phyloP scores from a whole-genome alignment of 2,113 vertebrate genomes.

The Pomatostomus ruficeps region DNA sequence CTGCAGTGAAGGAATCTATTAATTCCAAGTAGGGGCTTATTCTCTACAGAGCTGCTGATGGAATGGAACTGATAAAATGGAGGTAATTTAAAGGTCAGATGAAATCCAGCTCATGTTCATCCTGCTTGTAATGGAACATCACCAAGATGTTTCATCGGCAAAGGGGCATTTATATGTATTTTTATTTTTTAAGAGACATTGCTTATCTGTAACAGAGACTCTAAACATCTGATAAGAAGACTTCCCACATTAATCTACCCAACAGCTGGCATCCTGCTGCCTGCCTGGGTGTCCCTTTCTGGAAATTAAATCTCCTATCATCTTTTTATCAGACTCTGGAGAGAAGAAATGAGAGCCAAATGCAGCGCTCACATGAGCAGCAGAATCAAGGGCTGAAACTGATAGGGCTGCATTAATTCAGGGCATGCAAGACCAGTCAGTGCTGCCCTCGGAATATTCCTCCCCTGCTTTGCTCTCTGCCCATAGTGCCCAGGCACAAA shows the following conservation, averaged over 20 bases:
- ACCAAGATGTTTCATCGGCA: neutral
- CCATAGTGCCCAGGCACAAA: neutral
- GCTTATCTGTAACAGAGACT: neutral
- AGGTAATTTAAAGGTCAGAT: conserved; percentile 67
- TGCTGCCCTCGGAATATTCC: neutral
- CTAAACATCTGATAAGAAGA: conserved; percentile 11
- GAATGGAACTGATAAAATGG: conserved; percentile 30
- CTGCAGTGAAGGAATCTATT: conserved; percentile 36
- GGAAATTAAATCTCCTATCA: conserved; percentile 27
- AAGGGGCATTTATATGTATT: neutral
- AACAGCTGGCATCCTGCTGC: neutral
- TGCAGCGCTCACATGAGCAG: neutral
- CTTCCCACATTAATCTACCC: conserved; percentile 20
- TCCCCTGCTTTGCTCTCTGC: neutral
- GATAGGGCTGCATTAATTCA: neutral
- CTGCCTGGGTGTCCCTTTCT: neutral
- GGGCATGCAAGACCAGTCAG: neutral
- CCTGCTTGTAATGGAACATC: conserved; percentile 26
- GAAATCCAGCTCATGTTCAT: conserved; percentile 20
- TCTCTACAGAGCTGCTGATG: conserved; percentile 41
- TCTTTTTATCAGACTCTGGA: neutral
- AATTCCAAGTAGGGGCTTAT: neutral
- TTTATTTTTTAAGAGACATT: neutral
- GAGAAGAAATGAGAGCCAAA: neutral
- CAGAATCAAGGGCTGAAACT: neutral